Conservation (phyloP, 2,888 invertebrate genomes). For the Fabriciana adippe region DNA sequence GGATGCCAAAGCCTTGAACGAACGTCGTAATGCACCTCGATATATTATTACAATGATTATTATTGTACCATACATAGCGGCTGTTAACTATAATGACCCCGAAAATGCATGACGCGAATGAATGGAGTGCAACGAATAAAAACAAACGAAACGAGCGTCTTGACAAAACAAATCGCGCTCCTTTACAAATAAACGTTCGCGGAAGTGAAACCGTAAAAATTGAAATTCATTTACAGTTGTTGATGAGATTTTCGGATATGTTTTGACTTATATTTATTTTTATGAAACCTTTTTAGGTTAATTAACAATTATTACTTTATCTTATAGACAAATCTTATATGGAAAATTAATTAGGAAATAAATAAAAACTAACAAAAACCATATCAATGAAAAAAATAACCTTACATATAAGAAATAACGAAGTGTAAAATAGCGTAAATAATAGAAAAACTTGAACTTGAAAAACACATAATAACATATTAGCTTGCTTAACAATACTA, state of each 20-base stretch:
- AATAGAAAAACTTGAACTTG: too few species aligned
- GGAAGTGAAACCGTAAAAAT: slow-evolving; percentile 36
- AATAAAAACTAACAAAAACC: too few species aligned
- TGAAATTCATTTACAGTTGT: slow-evolving; percentile 27
- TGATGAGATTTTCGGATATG: slow-evolving; percentile 4
- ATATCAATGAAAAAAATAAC: too few species aligned
- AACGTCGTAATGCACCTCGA: slow-evolving; percentile 5
- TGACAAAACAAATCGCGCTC: slow-evolving; percentile 34
- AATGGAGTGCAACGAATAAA: slow-evolving; percentile 34
- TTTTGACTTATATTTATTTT: background rate
- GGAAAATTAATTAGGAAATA: too few species aligned
- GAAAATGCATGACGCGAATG: slow-evolving; percentile 28
- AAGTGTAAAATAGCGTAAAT: too few species aligned
- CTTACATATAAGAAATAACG: too few species aligned
- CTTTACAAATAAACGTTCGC: slow-evolving; percentile 39
- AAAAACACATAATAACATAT: too few species aligned
- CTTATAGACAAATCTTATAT: too few species aligned
- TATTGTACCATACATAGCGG: slow-evolving; percentile 18
- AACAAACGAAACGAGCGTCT: slow-evolving; percentile 28
- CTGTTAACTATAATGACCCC: slow-evolving; percentile 26
- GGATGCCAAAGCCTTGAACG: slow-evolving; percentile 25
- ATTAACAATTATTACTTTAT: too few species aligned
- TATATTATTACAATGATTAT: slow-evolving; percentile 3
- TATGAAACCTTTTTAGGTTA: too few species aligned
- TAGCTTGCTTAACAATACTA: too few species aligned